These are phyloP conservation scores for Lobophora halterata DNA, from an alignment of 2,888 invertebrate genomes.

Conservation along the genomic window DNA sequence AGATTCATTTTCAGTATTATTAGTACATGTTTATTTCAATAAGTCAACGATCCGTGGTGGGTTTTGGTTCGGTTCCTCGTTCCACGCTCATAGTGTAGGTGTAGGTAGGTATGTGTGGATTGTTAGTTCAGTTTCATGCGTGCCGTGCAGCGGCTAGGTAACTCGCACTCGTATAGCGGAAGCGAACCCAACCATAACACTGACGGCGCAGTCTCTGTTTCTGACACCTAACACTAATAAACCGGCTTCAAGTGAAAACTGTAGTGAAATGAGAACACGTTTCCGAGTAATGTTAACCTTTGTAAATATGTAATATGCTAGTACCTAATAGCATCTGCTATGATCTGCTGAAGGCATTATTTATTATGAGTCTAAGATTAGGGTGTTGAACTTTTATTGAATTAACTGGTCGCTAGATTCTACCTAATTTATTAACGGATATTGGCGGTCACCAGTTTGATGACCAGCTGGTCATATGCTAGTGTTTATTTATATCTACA, in stretches of 20 bases:
- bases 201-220: constrained; percentile 61
- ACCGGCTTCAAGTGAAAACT: constrained; percentile 64
- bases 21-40: constrained; percentile 61
- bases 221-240: constrained; percentile 68
- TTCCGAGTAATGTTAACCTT: constrained; percentile 37
- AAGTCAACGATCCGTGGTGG: constrained; percentile 54
- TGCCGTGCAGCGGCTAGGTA: constrained; percentile 14
- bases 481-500: constrained; percentile 74
- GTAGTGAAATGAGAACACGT: constrained; percentile 61
- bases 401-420: not conserved
- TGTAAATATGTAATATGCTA: constrained; percentile 19
- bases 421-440: constrained; percentile 40
- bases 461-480: constrained; percentile 67
- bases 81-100: constrained; percentile 37
- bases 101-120: too few species aligned
- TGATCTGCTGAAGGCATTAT: too few species aligned
- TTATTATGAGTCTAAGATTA: too few species aligned
- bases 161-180: constrained; percentile 47
- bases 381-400: too few species aligned
- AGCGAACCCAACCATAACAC: constrained; percentile 67
- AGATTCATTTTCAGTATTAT: constrained; percentile 33
- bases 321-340: too few species aligned
- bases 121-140: constrained; percentile 22
- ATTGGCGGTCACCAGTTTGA: constrained; percentile 48
- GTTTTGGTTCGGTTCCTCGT: constrained; percentile 48